Conservation (phyloP, 2,888 invertebrate species). For the Drosophila mayaguana region DNA sequence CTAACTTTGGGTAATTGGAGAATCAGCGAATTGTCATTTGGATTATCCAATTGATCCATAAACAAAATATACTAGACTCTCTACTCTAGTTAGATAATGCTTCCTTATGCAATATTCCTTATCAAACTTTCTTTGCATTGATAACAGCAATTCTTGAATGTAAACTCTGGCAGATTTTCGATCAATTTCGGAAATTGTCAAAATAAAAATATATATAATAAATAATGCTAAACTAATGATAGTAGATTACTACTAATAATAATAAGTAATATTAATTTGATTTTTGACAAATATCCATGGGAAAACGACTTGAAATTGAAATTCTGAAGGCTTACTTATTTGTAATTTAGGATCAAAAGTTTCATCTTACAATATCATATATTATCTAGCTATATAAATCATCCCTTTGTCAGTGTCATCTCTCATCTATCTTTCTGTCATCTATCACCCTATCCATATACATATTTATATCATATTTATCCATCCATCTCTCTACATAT, state of each 20-base stretch:
- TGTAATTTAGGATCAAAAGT: too few species aligned
- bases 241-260: too few species aligned
- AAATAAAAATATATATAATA: not conserved
- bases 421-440: too few species aligned
- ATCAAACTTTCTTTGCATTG: not conserved
- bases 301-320: too few species aligned
- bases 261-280: too few species aligned
- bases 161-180: not conserved
- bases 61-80: not conserved
- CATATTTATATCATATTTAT: too few species aligned
- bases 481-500: not conserved
- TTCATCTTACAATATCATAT: too few species aligned
- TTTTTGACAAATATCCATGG: too few species aligned
- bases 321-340: too few species aligned
- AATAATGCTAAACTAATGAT: not conserved
- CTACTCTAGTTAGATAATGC: not conserved
- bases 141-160: not conserved
- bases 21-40: not conserved
- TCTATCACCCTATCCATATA: too few species aligned
- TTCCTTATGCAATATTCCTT: not conserved
- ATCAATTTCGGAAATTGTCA: not conserved
- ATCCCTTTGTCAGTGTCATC: too few species aligned
- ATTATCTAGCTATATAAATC: too few species aligned
- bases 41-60: not conserved
- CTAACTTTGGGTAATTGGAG: not conserved